Evolutionary conservation across 2,888 invertebrate genomes (phyloP).

Genomic region (Craniophora ligustri): DNA sequence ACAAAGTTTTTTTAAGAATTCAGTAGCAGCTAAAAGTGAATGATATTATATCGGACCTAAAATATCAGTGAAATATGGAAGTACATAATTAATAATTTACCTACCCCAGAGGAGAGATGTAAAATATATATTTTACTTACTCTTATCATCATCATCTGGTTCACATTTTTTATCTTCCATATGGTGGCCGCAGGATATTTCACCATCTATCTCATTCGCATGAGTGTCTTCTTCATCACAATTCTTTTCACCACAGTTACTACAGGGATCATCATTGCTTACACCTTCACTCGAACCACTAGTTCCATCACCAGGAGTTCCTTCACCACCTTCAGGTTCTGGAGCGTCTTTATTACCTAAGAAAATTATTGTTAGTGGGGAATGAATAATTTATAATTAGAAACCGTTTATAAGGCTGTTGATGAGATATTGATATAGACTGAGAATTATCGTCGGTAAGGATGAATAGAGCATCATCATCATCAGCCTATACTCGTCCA

Average conservation of each 20-base stretch:
- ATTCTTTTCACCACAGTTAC: constrained; percentile 4
- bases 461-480: too few species aligned
- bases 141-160: not conserved
- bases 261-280: not conserved
- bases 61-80: too few species aligned
- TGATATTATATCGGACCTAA: too few species aligned
- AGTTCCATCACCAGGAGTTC: not conserved
- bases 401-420: too few species aligned
- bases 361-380: not conserved
- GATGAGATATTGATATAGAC: too few species aligned
- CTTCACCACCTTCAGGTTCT: not conserved
- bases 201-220: not conserved
- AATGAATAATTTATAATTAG: not conserved
- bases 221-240: not conserved
- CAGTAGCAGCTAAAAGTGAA: too few species aligned
- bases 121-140: not conserved
- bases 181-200: not conserved
- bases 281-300: constrained; percentile 1
- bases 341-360: constrained; percentile 9
- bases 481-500: too few species aligned
- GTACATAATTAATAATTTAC: too few species aligned
- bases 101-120: too few species aligned
- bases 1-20: too few species aligned
- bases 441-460: too few species aligned
- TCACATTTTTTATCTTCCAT: not conserved